Percentiles rank a stretch among this genome's conserved stretches.
These are phyloP conservation scores for Tribolium castaneum DNA, from an alignment of 1,140 invertebrate genomes.

Conservation along the genomic window DNA sequence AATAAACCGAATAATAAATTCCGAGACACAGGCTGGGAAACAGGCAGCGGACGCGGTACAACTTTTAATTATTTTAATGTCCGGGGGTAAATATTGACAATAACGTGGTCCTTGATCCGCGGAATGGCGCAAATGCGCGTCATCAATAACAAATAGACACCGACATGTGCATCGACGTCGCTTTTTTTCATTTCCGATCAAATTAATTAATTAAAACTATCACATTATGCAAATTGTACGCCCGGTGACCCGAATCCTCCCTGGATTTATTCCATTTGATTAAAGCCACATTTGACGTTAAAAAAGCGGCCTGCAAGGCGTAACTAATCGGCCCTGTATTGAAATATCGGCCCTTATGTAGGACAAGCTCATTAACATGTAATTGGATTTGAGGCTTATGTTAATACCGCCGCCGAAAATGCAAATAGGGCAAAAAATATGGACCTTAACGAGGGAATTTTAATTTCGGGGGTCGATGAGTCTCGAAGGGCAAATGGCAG, in stretches of 20 bases:
- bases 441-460: constrained; percentile 3
- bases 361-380: constrained; percentile 33
- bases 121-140: background rate
- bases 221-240: constrained; percentile 12
- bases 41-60: too few relatives aligned
- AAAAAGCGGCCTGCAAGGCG: background rate
- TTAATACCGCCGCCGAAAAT: background rate
- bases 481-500: background rate
- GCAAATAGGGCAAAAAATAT: constrained; percentile 16
- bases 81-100: background rate
- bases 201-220: constrained; percentile 30
- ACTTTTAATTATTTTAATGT: background rate
- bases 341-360: constrained; percentile 5
- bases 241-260: background rate
- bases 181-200: background rate
- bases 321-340: constrained; percentile 17
- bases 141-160: constrained; percentile 12
- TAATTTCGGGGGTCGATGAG: constrained; percentile 9
- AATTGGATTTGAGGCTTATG: constrained; percentile 25
- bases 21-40: too few relatives aligned
- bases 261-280: constrained; percentile 17
- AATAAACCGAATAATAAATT: too few relatives aligned
- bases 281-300: background rate
- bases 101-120: background rate
- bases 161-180: background rate